Base-by-base conservation (phyloP, 2,797 vertebrate species). In the Denticeps clupeoides region DNA sequence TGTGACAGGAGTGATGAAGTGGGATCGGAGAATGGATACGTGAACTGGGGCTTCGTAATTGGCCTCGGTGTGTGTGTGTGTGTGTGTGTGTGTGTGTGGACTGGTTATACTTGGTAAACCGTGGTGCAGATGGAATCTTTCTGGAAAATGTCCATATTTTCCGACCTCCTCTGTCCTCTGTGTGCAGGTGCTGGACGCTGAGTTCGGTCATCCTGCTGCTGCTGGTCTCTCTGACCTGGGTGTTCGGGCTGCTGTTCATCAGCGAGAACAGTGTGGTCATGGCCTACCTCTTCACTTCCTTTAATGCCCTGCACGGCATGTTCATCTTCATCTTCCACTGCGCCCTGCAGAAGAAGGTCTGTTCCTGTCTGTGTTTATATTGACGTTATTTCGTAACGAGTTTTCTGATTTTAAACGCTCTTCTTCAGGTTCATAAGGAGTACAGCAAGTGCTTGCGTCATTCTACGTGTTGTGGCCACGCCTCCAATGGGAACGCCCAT, bases 231-330 rank as follows among this genome's bases (percentile, higher is more conserved):
- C 81, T 94, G 50, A 90, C 89, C 9, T 92, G 91, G 91, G 87
- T 89, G 11, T 90, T 90, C 0, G 91, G 91, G 50, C 82, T 93
- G 46, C 84, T 92, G 64, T 91, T 93, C 72, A 82, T 93, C 56
- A 89, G 86, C 3, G 82, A 89, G 35, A 87, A 89, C 7, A 89
- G 89, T 0, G 79, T 90, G 38, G 83, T 92, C 54, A 87, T 90
- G 77, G 89, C 91, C 2, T 94, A 91, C 62, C 90, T 93, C 55
- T 93, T 94, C 65, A 90, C 89, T 45, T 91, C 89, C 61, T 90
- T 93, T 69, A 93, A 91, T 56, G 89, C 89, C 3, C 85, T 90
- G 62, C 89, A 93, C 71, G 87, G 84, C 45, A 81, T 91, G 60
- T 89, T 91, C 73, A 88, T 91, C 78, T 87, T 87, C 21, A 86